phyloP scores from a whole-genome alignment of 2,888 invertebrate species.

The Thelaira solivaga region DNA sequence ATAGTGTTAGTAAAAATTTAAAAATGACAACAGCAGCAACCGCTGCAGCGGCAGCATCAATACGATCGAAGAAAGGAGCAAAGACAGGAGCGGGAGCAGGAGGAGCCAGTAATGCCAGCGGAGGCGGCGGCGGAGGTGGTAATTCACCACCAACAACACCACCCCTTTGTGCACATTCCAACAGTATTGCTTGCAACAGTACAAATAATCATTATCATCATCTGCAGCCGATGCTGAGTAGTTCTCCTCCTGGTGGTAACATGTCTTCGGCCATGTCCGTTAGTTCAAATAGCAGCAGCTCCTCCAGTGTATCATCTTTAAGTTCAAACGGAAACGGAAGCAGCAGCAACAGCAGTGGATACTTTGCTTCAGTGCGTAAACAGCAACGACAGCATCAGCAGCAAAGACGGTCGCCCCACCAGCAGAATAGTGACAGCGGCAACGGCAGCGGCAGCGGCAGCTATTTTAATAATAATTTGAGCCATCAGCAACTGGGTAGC shows the following conservation, averaged over 20 bases:
- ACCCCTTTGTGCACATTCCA: conserved; percentile 75
- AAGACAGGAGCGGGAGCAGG: too few relatives aligned
- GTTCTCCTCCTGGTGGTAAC: conserved; percentile 68
- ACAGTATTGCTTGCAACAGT: conserved; percentile 77
- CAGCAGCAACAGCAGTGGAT: conserved; percentile 65
- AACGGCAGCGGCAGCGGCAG: conserved; percentile 63
- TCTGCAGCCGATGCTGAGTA: conserved; percentile 65
- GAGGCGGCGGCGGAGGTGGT: conserved; percentile 60
- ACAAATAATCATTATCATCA: conserved; percentile 68
- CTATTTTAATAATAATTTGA: conserved; percentile 61
- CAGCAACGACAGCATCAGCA: conserved; percentile 69
- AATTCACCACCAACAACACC: conserved; percentile 68
- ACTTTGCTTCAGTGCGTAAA: conserved; percentile 67
- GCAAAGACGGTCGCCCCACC: conserved; percentile 67
- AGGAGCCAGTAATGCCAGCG: conserved; percentile 50
- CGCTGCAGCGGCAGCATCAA: conserved; percentile 69
- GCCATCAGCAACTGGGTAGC: conserved; percentile 49
- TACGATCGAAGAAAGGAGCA: conserved; percentile 72
- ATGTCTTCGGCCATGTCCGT: conserved; percentile 68
- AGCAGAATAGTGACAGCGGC: conserved; percentile 58
- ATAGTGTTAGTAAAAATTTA: conserved; percentile 76
- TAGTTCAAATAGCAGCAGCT: conserved; percentile 64
- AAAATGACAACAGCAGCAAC: conserved; percentile 74
- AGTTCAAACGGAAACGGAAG: conserved; percentile 66
- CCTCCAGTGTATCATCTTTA: conserved; percentile 63